These are phyloP conservation scores for Prionace glauca DNA, from an alignment of 2,797 vertebrate species.

Conservation along the genomic window DNA sequence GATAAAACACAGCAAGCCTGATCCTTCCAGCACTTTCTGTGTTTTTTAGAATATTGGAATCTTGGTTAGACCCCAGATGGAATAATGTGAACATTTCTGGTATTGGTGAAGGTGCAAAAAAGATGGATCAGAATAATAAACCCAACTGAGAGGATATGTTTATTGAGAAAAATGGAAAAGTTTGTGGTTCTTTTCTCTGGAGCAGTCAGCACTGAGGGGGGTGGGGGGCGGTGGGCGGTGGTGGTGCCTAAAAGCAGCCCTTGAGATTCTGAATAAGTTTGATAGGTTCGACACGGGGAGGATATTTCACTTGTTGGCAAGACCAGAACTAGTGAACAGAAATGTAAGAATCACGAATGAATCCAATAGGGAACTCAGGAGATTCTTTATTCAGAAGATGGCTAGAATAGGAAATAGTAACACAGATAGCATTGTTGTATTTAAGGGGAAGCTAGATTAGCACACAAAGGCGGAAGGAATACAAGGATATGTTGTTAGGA, in stretches of 20 bases:
- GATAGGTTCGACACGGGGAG: neutral
- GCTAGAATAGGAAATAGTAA: neutral
- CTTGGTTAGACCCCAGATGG: neutral
- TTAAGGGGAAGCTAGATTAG: too few relatives aligned
- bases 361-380: too few relatives aligned
- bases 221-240: too few relatives aligned
- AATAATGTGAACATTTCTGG: neutral
- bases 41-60: too few relatives aligned
- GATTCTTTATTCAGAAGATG: neutral
- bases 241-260: neutral
- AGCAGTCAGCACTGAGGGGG: neutral
- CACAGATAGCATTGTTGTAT: too few relatives aligned
- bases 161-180: neutral
- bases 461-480: neutral
- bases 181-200: neutral
- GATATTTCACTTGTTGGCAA: neutral
- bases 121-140: neutral
- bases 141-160: neutral
- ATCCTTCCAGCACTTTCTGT: too few relatives aligned
- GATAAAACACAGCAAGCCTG: too few relatives aligned
- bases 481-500: neutral
- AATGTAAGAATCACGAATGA: neutral
- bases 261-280: neutral
- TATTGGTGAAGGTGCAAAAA: neutral
- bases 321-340: neutral